phyloP scores from a whole-genome alignment of 2,888 invertebrate species.

The Orchesellides sinensis region DNA sequence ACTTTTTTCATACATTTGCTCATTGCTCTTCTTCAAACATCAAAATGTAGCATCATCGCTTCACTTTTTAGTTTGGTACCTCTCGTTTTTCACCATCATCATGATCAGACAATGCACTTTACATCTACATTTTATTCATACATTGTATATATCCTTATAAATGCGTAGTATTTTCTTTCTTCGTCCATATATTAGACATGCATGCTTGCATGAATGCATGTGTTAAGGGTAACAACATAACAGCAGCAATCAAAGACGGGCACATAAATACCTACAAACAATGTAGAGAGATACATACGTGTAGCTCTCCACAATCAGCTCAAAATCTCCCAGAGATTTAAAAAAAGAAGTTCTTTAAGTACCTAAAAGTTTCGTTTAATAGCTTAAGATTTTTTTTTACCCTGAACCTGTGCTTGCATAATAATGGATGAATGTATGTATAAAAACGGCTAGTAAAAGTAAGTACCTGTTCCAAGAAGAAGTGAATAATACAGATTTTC shows the following conservation, averaged over 20 bases:
- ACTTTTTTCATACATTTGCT: slow-evolving; percentile 61
- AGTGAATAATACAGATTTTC: slow-evolving; percentile 58
- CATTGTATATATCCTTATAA: slow-evolving; percentile 7
- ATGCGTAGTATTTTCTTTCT: slow-evolving; percentile 35
- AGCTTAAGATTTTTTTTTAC: slow-evolving; percentile 38
- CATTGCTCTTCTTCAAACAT: slow-evolving; percentile 11
- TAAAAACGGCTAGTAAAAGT: not conserved
- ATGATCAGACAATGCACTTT: slow-evolving; percentile 62
- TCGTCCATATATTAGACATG: slow-evolving; percentile 57
- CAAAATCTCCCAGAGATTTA: slow-evolving; percentile 48
- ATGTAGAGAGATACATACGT: not conserved
- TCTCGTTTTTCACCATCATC: slow-evolving; percentile 5
- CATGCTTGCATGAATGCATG: slow-evolving; percentile 63
- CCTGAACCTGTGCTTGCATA: slow-evolving; percentile 6
- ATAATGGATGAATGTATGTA: slow-evolving; percentile 33
- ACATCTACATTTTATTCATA: slow-evolving; percentile 27
- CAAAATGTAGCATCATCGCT: not conserved
- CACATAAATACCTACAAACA: not conserved
- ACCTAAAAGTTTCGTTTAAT: slow-evolving; percentile 46
- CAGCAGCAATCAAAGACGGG: not conserved
- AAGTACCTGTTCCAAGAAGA: slow-evolving; percentile 68
- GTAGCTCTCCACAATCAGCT: slow-evolving; percentile 23
- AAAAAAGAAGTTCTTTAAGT: slow-evolving; percentile 30
- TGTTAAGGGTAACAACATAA: slow-evolving; percentile 57
- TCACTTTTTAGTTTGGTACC: no score